Evolutionary conservation across 2,888 invertebrate species (phyloP).

Genomic region (Hyalella azteca): DNA sequence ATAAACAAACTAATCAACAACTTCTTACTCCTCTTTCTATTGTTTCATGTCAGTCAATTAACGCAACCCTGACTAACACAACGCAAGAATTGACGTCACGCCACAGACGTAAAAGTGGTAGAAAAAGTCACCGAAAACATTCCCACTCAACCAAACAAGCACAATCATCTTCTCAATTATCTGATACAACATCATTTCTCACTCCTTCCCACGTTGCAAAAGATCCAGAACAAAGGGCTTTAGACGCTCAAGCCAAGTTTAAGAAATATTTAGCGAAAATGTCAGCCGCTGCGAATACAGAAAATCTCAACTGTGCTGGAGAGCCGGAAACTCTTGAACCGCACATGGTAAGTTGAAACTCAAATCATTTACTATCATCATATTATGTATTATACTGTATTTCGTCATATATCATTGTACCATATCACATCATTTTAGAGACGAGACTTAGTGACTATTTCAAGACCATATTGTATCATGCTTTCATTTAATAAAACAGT

Average conservation of each 20-base stretch:
- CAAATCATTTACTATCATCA: no score
- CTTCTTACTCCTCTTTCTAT: neutral
- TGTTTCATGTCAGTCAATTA: slow-evolving; percentile 19
- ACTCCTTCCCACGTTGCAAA: slow-evolving; percentile 6
- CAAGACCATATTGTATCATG: no score
- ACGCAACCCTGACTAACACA: slow-evolving; percentile 28
- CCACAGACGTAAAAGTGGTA: neutral
- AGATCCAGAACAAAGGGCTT: slow-evolving; percentile 23
- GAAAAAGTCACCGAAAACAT: neutral
- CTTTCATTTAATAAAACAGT: no score
- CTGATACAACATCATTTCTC: slow-evolving; percentile 21
- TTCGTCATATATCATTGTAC: no score
- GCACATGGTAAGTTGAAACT: slow-evolving; percentile 45
- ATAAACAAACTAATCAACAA: slow-evolving; percentile 26
- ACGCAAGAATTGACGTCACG: neutral
- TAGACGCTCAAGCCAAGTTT: slow-evolving; percentile 28
- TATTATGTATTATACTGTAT: no score
- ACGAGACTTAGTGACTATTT: no score
- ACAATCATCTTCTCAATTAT: neutral
- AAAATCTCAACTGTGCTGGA: slow-evolving; percentile 51
- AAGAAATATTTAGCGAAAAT: slow-evolving; percentile 26
- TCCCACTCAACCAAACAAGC: slow-evolving; percentile 8
- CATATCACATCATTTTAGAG: no score
- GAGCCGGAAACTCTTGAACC: slow-evolving; percentile 48
- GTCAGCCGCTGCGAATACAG: neutral